phyloP scores from a whole-genome alignment of 2,888 invertebrate species.

The Platerodrilus igneus region DNA sequence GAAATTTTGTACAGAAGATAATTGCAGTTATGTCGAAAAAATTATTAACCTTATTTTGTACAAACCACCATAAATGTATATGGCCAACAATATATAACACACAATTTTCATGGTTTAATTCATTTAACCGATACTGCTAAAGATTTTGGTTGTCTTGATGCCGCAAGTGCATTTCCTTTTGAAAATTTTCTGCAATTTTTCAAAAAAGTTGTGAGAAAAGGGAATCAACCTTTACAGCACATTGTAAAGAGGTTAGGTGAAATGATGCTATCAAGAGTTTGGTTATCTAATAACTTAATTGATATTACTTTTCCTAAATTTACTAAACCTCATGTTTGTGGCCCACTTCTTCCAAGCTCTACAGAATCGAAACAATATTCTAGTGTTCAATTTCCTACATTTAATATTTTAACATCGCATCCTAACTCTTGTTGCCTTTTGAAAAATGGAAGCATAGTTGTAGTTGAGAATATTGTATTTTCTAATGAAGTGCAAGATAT shows the following conservation, averaged over 20 bases:
- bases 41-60: constrained; percentile 15
- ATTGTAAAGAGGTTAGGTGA: constrained; percentile 4
- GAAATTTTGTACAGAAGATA: too few relatives aligned
- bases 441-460: too few relatives aligned
- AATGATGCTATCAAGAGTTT: not conserved
- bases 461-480: too few relatives aligned
- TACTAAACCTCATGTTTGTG: constrained; percentile 1
- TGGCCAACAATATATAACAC: constrained; percentile 6
- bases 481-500: too few relatives aligned
- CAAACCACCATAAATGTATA: constrained; percentile 5
- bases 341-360: constrained; percentile 2
- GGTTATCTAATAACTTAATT: not conserved
- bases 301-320: not conserved
- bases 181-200: constrained; percentile 4
- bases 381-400: not conserved
- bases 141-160: constrained; percentile 2
- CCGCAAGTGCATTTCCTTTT: not conserved
- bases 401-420: constrained; percentile 2
- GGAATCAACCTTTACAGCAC: constrained; percentile 3
- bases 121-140: constrained; percentile 2
- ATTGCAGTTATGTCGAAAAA: too few relatives aligned
- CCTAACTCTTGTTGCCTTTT: constrained; percentile 1
- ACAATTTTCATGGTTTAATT: constrained; percentile 6
- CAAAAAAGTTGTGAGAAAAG: constrained; percentile 3
- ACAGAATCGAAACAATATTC: not conserved